phyloP scores from a whole-genome alignment of 1,140 invertebrate species.

The Proctacanthus coquilletti region DNA sequence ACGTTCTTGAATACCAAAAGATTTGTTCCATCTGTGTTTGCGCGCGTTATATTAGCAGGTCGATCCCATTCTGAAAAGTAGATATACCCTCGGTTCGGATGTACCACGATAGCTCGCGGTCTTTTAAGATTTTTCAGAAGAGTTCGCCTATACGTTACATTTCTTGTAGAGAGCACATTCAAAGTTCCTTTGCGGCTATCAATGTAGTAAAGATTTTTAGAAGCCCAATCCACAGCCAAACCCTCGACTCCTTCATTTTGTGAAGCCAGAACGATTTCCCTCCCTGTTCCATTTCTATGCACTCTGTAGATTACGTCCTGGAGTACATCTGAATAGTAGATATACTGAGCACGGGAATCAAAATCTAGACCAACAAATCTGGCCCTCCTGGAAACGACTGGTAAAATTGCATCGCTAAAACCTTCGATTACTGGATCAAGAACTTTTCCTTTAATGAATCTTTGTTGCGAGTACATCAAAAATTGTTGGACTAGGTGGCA shows the following conservation, averaged over 20 bases:
- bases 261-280: slow-evolving; percentile 84
- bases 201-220: slow-evolving; percentile 96
- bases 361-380: slow-evolving; percentile 96
- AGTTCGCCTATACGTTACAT: slow-evolving; percentile 69
- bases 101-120: slow-evolving; percentile 87
- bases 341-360: slow-evolving; percentile 77
- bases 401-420: slow-evolving; percentile 86
- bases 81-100: slow-evolving; percentile 85
- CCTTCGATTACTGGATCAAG: slow-evolving; percentile 75
- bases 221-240: slow-evolving; percentile 90
- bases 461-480: slow-evolving; percentile 91
- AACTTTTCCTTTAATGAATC: slow-evolving; percentile 91
- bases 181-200: slow-evolving; percentile 91
- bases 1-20: slow-evolving; percentile 81
- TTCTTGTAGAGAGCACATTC: slow-evolving; percentile 79
- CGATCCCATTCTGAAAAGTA: slow-evolving; percentile 96
- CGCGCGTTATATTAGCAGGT: slow-evolving; percentile 86
- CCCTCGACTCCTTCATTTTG: slow-evolving; percentile 97
- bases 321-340: slow-evolving; percentile 95
- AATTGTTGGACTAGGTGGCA: slow-evolving; percentile 83
- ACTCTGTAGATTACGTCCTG: slow-evolving; percentile 91
- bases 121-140: slow-evolving; percentile 77
- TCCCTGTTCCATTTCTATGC: slow-evolving; percentile 71
- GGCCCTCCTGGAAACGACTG: slow-evolving; percentile 76
- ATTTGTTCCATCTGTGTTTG: slow-evolving; percentile 73